A percentile compares a stretch with the other conserved stretches of the same genome.
These are phyloP conservation scores for Eristalis pertinax DNA, from an alignment of 2,888 invertebrate species.

Conservation along the genomic window DNA sequence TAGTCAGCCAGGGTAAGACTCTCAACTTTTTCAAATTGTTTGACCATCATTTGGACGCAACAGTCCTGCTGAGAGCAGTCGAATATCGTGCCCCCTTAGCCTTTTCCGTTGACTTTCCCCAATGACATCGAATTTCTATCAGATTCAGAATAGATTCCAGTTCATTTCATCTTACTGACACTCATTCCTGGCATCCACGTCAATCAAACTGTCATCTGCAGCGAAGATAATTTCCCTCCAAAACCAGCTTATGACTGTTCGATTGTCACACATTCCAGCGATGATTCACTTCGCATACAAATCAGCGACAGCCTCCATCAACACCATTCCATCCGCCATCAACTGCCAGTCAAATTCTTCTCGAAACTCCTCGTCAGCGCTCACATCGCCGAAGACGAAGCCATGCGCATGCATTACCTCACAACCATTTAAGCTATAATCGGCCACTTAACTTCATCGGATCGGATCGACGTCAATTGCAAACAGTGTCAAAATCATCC, in stretches of 20 bases:
- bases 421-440: not conserved
- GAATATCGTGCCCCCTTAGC: too few relatives aligned
- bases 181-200: too few relatives aligned
- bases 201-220: not conserved
- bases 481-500: conserved; percentile 42
- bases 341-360: not conserved
- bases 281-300: not conserved
- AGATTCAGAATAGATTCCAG: too few relatives aligned
- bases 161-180: not conserved
- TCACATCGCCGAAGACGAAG: not conserved
- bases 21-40: too few relatives aligned
- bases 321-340: not conserved
- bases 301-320: not conserved
- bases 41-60: too few relatives aligned
- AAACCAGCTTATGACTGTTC: not conserved
- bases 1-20: too few relatives aligned
- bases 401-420: not conserved
- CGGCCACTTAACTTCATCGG: not conserved
- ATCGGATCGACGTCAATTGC: conserved; percentile 5
- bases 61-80: too few relatives aligned
- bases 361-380: not conserved
- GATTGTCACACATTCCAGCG: not conserved
- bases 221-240: not conserved
- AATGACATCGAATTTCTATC: too few relatives aligned
- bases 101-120: too few relatives aligned